These are phyloP conservation scores for Cisticola juncidis DNA, from an alignment of 2,113 vertebrate genomes.

Conservation along the genomic window DNA sequence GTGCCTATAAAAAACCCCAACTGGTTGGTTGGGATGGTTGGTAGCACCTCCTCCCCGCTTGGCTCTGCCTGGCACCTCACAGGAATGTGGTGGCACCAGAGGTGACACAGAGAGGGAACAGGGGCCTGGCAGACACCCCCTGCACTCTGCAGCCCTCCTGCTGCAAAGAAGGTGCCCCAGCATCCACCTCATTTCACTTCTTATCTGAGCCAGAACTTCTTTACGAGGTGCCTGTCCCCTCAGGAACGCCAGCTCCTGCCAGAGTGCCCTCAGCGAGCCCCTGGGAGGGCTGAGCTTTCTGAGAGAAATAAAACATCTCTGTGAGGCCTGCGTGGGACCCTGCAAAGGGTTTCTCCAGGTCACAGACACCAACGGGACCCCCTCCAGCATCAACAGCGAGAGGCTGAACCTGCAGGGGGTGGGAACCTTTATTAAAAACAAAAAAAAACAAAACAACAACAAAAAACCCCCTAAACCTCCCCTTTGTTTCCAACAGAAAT, in stretches of 20 bases:
- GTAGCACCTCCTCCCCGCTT: slow-evolving; percentile 16
- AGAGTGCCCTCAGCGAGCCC: not conserved
- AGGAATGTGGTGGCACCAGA: not conserved
- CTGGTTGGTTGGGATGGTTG: slow-evolving; percentile 35
- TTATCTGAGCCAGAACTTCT: not conserved
- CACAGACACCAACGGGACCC: fast-evolving
- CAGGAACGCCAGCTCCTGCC: not conserved
- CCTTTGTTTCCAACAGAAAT: slow-evolving; percentile 3
- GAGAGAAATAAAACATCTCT: not conserved
- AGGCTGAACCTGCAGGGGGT: slow-evolving; percentile 1
- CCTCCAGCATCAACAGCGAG: not conserved
- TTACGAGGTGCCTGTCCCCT: not conserved
- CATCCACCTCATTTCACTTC: not conserved
- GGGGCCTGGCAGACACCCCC: not conserved
- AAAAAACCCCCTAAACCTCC: not conserved
- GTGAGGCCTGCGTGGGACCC: not conserved
- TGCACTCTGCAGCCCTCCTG: not conserved
- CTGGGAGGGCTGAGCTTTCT: not conserved
- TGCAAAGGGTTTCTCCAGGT: not conserved
- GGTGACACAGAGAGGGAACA: not conserved
- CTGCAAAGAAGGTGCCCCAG: not conserved
- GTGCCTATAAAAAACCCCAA: slow-evolving; percentile 47
- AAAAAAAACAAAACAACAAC: not conserved
- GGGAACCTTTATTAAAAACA: not conserved
- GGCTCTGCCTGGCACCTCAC: not conserved